Evolutionary conservation across 1,140 invertebrate genomes (phyloP), one percentile per base, ranked within the genome.

Genomic region (Zophobas morio): DNA sequence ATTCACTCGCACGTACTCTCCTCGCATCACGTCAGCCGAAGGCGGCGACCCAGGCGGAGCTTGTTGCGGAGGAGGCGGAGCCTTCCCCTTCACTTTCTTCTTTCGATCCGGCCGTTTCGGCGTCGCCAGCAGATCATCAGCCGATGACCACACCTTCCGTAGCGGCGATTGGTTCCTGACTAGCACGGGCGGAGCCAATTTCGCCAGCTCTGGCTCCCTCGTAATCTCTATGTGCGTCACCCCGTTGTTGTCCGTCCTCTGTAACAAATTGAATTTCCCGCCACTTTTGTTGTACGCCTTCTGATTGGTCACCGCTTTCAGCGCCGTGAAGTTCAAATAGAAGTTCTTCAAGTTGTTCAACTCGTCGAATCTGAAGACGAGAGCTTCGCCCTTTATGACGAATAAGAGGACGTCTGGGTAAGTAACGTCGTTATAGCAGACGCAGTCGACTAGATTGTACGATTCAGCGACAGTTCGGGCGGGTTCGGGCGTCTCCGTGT

Each of bases 191-290:
- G 40, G 36, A 47, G 49, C 51, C n/a, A 53, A 20, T 34, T 77
- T 80, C 47, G 53, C 70, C n/a, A 51, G 2, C 35, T 71, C 74
- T 46, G 79, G 80, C 56, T 84, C 81, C 20, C 84, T 79, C 3
- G 84, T 82, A 2, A 87, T 86, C 73, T 86, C 82, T 57, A 87
- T 86, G 66, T 87, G 86, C 1, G 86, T 87, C 6, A 87, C 82
- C 2, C 86, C 86, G 78, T 87, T 85, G n/a, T 83, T 80, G 70
- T 87, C 86, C 34, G 84, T 86, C 32, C 85, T 79, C 63, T 87
- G 86, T 1, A 87, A 70, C 20, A 87, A 75, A 70, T 87, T 87
- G 74, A 85, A 87, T 74, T 84, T 84, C 4, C 49, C 74, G 5
- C 66, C 40, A 47, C 75, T 81, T 2, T 75, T 81, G 54, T 77